Conservation (phyloP, 1,140 invertebrate genomes). For the Tyrophagus putrescentiae region DNA sequence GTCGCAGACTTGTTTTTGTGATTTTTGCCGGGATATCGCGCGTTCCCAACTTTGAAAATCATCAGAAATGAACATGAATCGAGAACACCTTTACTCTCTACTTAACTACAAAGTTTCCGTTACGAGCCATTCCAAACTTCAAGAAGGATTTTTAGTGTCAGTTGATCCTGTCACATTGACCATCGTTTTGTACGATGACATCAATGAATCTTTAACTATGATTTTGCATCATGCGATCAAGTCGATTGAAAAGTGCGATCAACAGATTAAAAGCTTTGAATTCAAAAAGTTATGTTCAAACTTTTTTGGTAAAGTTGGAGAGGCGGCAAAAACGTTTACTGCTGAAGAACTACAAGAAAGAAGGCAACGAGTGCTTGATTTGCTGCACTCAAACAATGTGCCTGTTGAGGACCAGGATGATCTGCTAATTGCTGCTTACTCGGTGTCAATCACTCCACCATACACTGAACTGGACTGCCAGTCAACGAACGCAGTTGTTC, state of each 20-base stretch:
- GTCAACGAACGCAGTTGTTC: conserved; percentile 15
- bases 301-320: not conserved
- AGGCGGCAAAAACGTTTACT: not conserved
- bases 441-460: conserved; percentile 14
- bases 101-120: not conserved
- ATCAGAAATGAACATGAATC: not conserved
- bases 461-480: conserved; percentile 15
- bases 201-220: not conserved
- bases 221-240: conserved; percentile 11
- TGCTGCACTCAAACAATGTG: conserved; percentile 17
- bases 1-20: too few relatives aligned
- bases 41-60: not conserved
- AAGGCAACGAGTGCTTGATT: not conserved
- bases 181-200: not conserved
- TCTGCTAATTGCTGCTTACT: not conserved
- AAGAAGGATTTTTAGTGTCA: not conserved
- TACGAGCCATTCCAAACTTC: not conserved
- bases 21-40: too few relatives aligned
- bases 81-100: not conserved
- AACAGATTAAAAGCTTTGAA: not conserved
- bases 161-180: conserved; percentile 14
- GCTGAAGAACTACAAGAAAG: not conserved
- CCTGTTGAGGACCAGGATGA: conserved; percentile 14
- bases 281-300: conserved; percentile 2
- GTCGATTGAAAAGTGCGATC: not conserved